These are phyloP conservation scores for Tamias sibiricus DNA, from an alignment of 2,113 vertebrate genomes.

Conservation along the genomic window DNA sequence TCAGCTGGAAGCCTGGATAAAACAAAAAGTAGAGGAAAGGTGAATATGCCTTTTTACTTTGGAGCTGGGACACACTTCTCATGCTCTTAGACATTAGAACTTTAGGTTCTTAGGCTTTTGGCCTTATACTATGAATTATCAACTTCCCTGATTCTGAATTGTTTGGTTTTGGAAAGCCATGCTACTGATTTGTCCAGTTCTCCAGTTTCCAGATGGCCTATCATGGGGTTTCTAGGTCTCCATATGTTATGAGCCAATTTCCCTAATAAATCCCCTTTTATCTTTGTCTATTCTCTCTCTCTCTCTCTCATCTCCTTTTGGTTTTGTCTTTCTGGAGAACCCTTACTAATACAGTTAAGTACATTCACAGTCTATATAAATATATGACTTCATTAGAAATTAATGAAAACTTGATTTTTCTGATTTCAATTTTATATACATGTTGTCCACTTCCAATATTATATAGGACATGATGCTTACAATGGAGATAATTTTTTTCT, in stretches of 20 bases:
- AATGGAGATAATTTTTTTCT: not conserved
- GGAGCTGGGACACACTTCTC: not conserved
- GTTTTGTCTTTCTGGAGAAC: not conserved
- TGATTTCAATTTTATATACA: not conserved
- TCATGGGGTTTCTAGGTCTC: not conserved
- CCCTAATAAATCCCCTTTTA: not conserved
- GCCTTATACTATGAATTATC: not conserved
- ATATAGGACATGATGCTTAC: not conserved
- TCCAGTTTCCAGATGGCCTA: not conserved
- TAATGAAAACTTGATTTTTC: constrained; percentile 32
- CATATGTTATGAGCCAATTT: not conserved
- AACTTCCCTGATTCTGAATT: not conserved
- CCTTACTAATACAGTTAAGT: not conserved
- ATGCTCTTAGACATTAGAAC: not conserved
- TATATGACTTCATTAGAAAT: not conserved
- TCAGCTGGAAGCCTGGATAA: too few species aligned
- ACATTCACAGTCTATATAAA: not conserved
- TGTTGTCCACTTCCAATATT: not conserved
- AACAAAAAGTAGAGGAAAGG: not conserved
- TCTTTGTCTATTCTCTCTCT: not conserved
- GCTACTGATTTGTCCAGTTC: not conserved
- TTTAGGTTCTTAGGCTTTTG: not conserved
- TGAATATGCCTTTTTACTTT: not conserved
- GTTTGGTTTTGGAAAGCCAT: not conserved
- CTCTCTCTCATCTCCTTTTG: not conserved